Conservation (phyloP, 2,113 vertebrate species). For the Clinocottus analis region DNA sequence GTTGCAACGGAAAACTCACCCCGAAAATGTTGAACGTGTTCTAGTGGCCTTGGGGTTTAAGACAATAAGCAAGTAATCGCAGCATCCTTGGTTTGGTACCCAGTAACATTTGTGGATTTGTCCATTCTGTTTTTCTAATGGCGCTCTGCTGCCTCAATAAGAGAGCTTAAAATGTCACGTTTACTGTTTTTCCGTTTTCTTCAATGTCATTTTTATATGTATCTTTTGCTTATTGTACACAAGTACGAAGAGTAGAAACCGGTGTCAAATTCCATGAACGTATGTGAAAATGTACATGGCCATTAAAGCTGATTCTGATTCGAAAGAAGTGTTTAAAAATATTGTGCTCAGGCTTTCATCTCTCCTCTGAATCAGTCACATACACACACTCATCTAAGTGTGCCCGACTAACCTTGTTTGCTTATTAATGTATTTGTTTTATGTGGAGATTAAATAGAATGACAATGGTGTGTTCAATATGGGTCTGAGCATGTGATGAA, state of each 20-base stretch:
- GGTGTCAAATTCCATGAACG: no score
- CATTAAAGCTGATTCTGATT: no score
- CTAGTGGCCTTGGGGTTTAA: neutral
- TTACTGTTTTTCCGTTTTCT: no score
- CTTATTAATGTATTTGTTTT: neutral
- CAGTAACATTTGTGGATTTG: neutral
- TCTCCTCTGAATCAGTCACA: neutral
- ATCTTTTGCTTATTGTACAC: no score
- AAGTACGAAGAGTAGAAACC: no score
- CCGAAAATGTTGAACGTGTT: neutral
- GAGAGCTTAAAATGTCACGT: neutral
- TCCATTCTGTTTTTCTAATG: neutral
- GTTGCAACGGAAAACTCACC: neutral
- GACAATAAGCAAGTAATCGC: neutral
- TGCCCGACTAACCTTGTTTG: neutral
- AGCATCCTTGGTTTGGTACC: neutral
- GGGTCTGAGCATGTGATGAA: neutral
- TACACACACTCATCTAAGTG: neutral
- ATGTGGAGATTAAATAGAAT: neutral
- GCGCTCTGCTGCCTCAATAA: neutral
- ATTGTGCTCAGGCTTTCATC: neutral
- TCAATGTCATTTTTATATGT: no score
- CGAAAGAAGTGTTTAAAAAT: neutral
- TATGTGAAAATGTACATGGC: no score
- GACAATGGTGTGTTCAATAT: neutral